Evolutionary conservation across 2,797 vertebrate genomes (phyloP), one percentile per base, ranked within the genome.

Genomic region (Sebastes hopkinsi): DNA sequence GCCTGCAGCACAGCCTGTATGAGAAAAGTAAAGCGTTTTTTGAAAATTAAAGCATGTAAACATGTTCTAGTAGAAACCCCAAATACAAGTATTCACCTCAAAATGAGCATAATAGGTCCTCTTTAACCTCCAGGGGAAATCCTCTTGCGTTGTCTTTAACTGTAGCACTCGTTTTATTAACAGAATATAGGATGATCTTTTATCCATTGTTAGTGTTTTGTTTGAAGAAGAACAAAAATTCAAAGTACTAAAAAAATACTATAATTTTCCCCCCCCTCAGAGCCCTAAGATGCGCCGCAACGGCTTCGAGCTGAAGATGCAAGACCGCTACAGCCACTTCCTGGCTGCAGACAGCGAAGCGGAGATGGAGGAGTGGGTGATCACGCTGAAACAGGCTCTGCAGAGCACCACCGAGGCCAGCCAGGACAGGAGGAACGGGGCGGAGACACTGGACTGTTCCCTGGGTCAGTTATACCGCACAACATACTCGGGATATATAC

Each of bases 281-380:
- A 98, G 97, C 81, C 97, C 97, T 6, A 99, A 97, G 90, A 98
- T 99, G 95, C 97, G 97, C 0, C 97, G 98, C 11, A 95, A 99
- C 0, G 96, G 97, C 0, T 99, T 99, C 32, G 98, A 99, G 91
- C 95, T 99, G 72, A 99, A 98, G 95, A 99, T 99, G 93, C 96
- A 99, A 76, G 98, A 99, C 84, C 97, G 98, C 86, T 98, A 97
- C 92, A 99, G 98, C 93, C 98, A 99, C 95, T 98, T 98, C 82
- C 94, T 99, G 79, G 97, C 97, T 4, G 97, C 99, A 6, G 99
- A 99, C 89, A 98, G 94, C 0, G 99, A 99, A 84, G 96, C 94
- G 59, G 99, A 99, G 94, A 98, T 99, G 98, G 98, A 99, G 84
- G 98, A 99, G 16, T 99, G 99, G 99, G 95, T 99, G 87, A 87